phyloP scores from a whole-genome alignment of 2,888 invertebrate genomes.

The Clivina fossor region DNA sequence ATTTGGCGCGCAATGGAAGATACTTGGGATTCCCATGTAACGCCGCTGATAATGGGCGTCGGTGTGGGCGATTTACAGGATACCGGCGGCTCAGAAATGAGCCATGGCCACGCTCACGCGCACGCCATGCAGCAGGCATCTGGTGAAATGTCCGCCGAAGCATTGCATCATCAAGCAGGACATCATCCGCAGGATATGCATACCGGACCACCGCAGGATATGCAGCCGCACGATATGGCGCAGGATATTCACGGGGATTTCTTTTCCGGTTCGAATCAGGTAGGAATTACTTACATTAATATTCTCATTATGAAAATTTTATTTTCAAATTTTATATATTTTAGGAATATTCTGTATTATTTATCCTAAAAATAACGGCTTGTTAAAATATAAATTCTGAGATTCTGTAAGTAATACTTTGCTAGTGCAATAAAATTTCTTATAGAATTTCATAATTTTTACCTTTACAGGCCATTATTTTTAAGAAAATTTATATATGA shows the following conservation, averaged over 20 bases:
- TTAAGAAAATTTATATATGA: no score
- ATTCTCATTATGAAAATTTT: no score
- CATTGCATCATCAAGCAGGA: no score
- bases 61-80: slow-evolving; percentile 47
- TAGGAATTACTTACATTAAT: no score
- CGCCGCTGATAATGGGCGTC: slow-evolving; percentile 54
- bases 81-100: slow-evolving; percentile 42
- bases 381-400: background rate
- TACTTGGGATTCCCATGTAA: slow-evolving; percentile 53
- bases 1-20: slow-evolving; percentile 52
- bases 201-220: slow-evolving; percentile 42
- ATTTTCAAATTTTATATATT: background rate
- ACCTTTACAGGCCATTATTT: background rate
- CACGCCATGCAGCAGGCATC: slow-evolving; percentile 45
- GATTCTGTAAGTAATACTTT: background rate
- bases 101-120: slow-evolving; percentile 42
- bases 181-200: slow-evolving; percentile 46
- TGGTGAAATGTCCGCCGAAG: no score
- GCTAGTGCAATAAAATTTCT: background rate
- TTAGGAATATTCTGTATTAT: background rate
- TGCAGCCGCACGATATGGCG: slow-evolving; percentile 43
- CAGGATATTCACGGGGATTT: slow-evolving; percentile 44
- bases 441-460: background rate
- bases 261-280: slow-evolving; percentile 48
- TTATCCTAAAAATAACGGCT: background rate